Evolutionary conservation across 2,113 vertebrate genomes (phyloP).

Genomic region (Gallinago jamesoni): DNA sequence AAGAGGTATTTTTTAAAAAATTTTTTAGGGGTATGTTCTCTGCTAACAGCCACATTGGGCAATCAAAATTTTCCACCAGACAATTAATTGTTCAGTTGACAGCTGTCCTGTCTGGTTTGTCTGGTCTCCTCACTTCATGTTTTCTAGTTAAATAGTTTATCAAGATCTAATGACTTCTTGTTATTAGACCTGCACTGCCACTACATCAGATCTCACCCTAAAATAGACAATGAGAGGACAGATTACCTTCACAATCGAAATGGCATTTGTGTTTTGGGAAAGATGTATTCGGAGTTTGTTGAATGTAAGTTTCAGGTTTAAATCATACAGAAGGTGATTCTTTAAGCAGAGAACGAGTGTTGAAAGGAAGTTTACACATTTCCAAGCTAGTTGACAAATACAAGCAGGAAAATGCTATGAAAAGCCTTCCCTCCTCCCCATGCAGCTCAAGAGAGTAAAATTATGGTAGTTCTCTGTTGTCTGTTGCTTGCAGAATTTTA

Average conservation of each 20-base stretch:
- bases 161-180: neutral
- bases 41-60: neutral
- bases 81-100: neutral
- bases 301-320: neutral
- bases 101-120: neutral
- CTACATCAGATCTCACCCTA: neutral
- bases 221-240: neutral
- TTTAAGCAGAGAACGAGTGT: neutral
- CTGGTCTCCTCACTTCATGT: neutral
- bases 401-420: neutral
- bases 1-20: neutral
- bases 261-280: neutral
- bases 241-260: neutral
- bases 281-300: neutral
- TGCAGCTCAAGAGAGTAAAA: neutral
- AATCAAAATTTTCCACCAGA: neutral
- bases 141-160: neutral
- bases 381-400: neutral
- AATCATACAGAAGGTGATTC: neutral
- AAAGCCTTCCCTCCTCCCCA: neutral
- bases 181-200: neutral
- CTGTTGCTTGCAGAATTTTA: neutral
- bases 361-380: neutral
- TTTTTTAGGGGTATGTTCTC: neutral
- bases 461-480: neutral